phyloP scores from a whole-genome alignment of 2,888 invertebrate species.

The Drepana falcataria region DNA sequence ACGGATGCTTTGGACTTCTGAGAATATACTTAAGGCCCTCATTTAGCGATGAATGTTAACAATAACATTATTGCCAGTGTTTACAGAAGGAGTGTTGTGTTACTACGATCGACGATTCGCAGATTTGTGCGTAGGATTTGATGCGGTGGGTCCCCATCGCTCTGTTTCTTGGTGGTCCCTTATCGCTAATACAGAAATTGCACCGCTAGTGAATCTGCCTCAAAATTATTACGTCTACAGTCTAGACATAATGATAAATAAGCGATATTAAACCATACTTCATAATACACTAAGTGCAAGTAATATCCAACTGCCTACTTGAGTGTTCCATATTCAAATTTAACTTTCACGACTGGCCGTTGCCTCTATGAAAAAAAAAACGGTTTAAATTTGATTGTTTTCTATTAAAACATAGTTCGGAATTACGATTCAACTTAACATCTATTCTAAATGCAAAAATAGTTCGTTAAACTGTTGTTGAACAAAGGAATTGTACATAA shows the following conservation, averaged over 20 bases:
- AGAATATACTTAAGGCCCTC: constrained; percentile 55
- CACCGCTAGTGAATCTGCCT: neutral
- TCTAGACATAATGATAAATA: too few relatives aligned
- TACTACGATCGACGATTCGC: constrained; percentile 53
- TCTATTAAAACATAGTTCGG: too few relatives aligned
- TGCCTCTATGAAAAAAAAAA: too few relatives aligned
- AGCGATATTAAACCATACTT: too few relatives aligned
- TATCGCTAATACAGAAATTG: neutral
- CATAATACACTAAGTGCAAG: too few relatives aligned
- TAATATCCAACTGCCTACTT: too few relatives aligned
- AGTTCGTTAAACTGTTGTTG: neutral
- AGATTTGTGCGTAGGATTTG: constrained; percentile 65
- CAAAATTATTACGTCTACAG: neutral
- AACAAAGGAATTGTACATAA: constrained; percentile 1
- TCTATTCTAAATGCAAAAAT: neutral
- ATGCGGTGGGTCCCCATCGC: constrained; percentile 32
- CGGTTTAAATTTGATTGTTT: too few relatives aligned
- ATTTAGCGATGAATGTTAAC: constrained; percentile 33
- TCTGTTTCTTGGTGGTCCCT: constrained; percentile 37
- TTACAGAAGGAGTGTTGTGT: constrained; percentile 54
- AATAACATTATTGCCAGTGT: constrained; percentile 62
- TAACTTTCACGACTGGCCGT: too few relatives aligned
- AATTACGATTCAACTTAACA: neutral
- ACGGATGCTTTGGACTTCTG: constrained; percentile 39
- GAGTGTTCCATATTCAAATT: too few relatives aligned